Conservation (phyloP, 2,113 vertebrate species). For the Tragelaphus imberbis region DNA sequence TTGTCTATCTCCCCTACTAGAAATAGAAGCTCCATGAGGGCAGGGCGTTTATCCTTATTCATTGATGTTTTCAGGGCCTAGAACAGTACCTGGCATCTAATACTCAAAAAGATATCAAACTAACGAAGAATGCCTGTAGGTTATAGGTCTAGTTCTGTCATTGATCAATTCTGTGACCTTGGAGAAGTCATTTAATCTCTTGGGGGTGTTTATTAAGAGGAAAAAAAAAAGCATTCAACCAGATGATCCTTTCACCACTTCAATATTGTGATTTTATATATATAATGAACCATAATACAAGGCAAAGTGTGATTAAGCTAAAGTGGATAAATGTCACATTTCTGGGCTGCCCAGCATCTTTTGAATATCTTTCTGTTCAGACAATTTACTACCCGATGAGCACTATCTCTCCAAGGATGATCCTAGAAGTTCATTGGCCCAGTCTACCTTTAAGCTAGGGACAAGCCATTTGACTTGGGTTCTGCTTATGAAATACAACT, state of each 20-base stretch:
- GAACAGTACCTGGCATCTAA: background rate
- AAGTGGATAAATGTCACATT: background rate
- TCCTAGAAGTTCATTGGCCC: background rate
- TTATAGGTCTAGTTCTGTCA: background rate
- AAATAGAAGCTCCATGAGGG: background rate
- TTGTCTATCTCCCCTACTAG: background rate
- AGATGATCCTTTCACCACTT: background rate
- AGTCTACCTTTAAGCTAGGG: background rate
- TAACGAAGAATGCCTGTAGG: background rate
- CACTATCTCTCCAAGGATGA: background rate
- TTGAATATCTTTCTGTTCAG: background rate
- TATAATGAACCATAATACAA: background rate
- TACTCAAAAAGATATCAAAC: background rate
- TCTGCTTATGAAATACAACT: background rate
- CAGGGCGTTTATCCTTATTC: background rate
- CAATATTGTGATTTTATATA: background rate
- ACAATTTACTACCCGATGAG: background rate
- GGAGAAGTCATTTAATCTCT: background rate
- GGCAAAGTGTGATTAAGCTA: background rate
- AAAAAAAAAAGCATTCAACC: background rate
- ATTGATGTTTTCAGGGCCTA: background rate
- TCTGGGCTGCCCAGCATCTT: background rate
- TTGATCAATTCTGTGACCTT: background rate
- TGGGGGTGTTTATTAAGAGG: background rate
- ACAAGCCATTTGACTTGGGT: background rate